phyloP scores from a whole-genome alignment of 2,888 invertebrate species.

The Caenorhabditis parvicauda region DNA sequence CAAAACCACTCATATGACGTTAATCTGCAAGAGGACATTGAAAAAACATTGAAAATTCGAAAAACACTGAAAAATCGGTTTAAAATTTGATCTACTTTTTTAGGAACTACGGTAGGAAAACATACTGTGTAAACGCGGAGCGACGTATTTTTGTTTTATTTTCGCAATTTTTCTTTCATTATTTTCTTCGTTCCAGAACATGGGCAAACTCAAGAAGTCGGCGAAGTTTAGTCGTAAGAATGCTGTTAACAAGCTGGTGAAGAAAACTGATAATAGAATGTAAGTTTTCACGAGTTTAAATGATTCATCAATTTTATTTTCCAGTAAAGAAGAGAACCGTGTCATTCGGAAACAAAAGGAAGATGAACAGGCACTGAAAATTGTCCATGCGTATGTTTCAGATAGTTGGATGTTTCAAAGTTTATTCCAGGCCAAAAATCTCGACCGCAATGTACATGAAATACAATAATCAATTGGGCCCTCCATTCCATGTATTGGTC shows the following conservation, averaged over 20 bases:
- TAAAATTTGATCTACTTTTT: too few species aligned
- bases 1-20: too few species aligned
- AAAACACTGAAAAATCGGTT: too few species aligned
- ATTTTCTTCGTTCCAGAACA: constrained; percentile 14
- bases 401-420: background rate
- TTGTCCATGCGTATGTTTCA: constrained; percentile 53
- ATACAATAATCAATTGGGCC: constrained; percentile 95
- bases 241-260: constrained; percentile 52
- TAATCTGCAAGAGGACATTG: too few species aligned
- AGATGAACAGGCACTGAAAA: constrained; percentile 55
- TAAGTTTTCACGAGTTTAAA: constrained; percentile 23
- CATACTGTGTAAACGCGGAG: too few species aligned
- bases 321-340: constrained; percentile 55
- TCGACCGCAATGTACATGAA: constrained; percentile 89
- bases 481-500: constrained; percentile 90
- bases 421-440: constrained; percentile 49
- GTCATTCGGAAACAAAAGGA: constrained; percentile 55
- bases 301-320: constrained; percentile 23
- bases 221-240: constrained; percentile 28
- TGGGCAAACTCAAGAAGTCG: constrained; percentile 44
- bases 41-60: too few species aligned
- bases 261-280: constrained; percentile 60
- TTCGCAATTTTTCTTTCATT: background rate
- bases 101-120: too few species aligned
- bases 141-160: too few species aligned